Evolutionary conservation across 2,797 vertebrate species (phyloP).

Genomic region (Notolabrus celidotus): DNA sequence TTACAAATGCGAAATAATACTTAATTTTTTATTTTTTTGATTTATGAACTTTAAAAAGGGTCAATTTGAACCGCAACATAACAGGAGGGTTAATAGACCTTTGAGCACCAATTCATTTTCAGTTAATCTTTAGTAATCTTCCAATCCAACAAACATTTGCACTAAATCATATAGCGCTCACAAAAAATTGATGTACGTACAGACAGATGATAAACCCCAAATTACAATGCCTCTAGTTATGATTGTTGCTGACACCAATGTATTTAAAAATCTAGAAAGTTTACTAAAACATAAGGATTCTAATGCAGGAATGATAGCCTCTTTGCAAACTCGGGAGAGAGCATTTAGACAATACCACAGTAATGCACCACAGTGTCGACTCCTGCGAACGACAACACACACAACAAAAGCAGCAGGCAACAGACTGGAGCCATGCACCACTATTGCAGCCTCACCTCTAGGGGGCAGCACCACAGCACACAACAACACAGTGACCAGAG

Average conservation of each 20-base stretch:
- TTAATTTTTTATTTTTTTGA: too few species aligned
- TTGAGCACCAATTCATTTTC: too few species aligned
- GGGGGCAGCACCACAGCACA: slow-evolving; percentile 34
- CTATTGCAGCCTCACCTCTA: slow-evolving; percentile 44
- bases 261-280: not conserved
- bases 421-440: slow-evolving; percentile 75
- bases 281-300: slow-evolving; percentile 8
- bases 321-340: slow-evolving; percentile 20
- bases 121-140: too few species aligned
- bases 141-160: too few species aligned
- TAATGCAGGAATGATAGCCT: slow-evolving; percentile 5
- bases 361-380: slow-evolving; percentile 40
- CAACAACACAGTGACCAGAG: slow-evolving; percentile 26
- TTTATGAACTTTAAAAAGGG: too few species aligned
- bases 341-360: slow-evolving; percentile 25
- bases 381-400: slow-evolving; percentile 59
- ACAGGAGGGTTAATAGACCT: too few species aligned
- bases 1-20: too few species aligned
- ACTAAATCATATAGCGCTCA: not conserved
- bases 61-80: too few species aligned
- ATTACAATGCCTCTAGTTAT: not conserved
- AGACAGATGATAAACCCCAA: not conserved
- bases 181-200: not conserved
- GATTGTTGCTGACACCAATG: not conserved
- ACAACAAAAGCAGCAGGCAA: slow-evolving; percentile 72